Conservation (phyloP, 2,113 vertebrate species). For the Ciconia boyciana region DNA sequence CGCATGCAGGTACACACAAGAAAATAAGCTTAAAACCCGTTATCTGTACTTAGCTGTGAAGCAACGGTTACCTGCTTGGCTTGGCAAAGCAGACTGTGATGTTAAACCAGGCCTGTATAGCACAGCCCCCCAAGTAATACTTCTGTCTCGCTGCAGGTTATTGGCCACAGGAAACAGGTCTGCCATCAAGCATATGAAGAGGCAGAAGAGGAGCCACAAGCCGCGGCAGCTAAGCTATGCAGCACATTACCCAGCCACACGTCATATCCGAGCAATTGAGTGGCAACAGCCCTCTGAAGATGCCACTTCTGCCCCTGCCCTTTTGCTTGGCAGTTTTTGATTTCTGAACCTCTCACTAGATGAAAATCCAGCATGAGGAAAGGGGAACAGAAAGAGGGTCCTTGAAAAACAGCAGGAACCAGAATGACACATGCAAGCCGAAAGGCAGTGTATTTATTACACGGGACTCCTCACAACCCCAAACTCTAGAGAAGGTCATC, state of each 20-base stretch:
- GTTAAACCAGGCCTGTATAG: neutral
- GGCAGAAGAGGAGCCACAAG: neutral
- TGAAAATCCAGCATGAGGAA: neutral
- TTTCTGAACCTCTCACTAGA: neutral
- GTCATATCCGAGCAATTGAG: neutral
- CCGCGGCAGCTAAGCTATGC: neutral
- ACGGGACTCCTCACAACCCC: neutral
- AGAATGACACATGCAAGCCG: accelerated
- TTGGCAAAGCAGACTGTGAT: neutral
- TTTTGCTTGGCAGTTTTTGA: neutral
- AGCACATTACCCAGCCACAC: neutral
- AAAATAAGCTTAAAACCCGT: neutral
- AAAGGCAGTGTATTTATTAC: neutral
- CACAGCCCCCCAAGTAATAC: neutral
- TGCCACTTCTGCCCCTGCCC: neutral
- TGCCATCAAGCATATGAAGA: neutral
- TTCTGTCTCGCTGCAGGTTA: neutral
- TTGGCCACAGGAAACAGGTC: neutral
- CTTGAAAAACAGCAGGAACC: neutral
- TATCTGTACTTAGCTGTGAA: neutral
- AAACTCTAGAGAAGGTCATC: neutral
- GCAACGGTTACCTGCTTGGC: neutral
- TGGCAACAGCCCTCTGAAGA: neutral
- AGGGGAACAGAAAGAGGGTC: neutral
- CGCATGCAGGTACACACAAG: neutral